phyloP scores from a whole-genome alignment of 2,888 invertebrate species.

The Mechanitis mazaeus region DNA sequence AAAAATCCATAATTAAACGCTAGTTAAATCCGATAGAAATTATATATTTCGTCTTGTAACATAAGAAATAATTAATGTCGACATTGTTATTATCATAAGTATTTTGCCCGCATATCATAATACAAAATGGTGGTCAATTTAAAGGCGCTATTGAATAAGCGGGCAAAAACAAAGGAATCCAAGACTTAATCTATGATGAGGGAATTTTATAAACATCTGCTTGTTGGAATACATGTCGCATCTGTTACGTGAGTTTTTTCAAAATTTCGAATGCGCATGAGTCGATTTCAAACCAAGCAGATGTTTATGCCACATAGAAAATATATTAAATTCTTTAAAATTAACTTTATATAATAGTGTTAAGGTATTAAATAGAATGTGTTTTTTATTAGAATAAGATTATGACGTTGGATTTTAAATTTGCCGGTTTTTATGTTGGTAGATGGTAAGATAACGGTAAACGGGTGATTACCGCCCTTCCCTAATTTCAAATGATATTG shows the following conservation, averaged over 20 bases:
- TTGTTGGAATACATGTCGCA: slow-evolving; percentile 72
- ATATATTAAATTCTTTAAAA: too few species aligned
- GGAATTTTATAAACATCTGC: slow-evolving; percentile 74
- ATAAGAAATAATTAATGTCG: slow-evolving; percentile 23
- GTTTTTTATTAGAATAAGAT: slow-evolving; percentile 47
- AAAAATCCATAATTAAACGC: too few species aligned
- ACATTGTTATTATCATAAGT: slow-evolving; percentile 51
- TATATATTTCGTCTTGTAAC: not conserved
- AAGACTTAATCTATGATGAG: slow-evolving; percentile 70
- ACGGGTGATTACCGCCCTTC: slow-evolving; percentile 67
- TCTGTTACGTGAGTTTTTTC: slow-evolving; percentile 66
- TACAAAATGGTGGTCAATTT: slow-evolving; percentile 58
- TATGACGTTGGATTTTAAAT: slow-evolving; percentile 71
- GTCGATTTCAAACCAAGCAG: slow-evolving; percentile 62
- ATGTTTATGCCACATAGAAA: slow-evolving; percentile 45
- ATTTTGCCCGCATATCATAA: slow-evolving; percentile 65
- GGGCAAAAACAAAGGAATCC: slow-evolving; percentile 63
- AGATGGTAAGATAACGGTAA: slow-evolving; percentile 65
- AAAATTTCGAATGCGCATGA: slow-evolving; percentile 70
- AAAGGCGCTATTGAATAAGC: slow-evolving; percentile 58
- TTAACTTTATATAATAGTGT: slow-evolving; percentile 29
- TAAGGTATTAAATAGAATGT: slow-evolving; percentile 32
- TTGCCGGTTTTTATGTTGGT: slow-evolving; percentile 60
- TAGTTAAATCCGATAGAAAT: not conserved
- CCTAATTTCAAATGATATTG: slow-evolving; percentile 52